Conservation (phyloP, 2,113 vertebrate species). For the Heloderma charlesbogerti region DNA sequence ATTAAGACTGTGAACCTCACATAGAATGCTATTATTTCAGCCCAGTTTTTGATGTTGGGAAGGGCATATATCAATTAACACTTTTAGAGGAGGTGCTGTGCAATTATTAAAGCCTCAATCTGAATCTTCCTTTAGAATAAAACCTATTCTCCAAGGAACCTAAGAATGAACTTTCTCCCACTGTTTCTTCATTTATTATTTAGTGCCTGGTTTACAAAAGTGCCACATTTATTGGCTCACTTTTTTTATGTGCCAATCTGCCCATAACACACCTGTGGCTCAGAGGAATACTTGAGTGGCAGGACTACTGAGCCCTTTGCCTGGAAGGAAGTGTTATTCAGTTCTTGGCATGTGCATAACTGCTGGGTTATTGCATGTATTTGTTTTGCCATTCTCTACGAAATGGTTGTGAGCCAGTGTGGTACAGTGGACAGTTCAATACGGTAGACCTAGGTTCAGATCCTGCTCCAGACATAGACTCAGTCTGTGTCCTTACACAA, state of each 20-base stretch:
- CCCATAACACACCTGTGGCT: not conserved
- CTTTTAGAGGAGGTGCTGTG: not conserved
- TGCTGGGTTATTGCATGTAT: not conserved
- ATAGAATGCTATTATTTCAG: not conserved
- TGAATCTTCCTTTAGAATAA: not conserved
- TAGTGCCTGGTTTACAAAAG: not conserved
- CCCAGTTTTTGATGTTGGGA: not conserved
- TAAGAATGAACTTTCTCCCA: not conserved
- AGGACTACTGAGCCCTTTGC: not conserved
- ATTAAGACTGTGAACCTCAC: not conserved
- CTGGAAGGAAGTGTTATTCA: not conserved
- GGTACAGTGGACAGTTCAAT: not conserved
- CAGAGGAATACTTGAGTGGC: not conserved
- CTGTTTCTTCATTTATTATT: not conserved
- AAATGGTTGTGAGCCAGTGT: not conserved
- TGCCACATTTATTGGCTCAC: not conserved
- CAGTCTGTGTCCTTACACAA: not conserved
- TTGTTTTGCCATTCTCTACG: not conserved
- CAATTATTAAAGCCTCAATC: not conserved
- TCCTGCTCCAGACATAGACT: not conserved
- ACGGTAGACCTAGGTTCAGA: not conserved
- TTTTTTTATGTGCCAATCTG: not conserved
- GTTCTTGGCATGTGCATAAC: not conserved
- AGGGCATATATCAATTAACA: not conserved
- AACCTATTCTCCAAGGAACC: rapidly evolving